Evolutionary conservation across 2,113 vertebrate species (phyloP), one percentile per base, ranked within the genome.

Genomic region (Pipra filicauda): DNA sequence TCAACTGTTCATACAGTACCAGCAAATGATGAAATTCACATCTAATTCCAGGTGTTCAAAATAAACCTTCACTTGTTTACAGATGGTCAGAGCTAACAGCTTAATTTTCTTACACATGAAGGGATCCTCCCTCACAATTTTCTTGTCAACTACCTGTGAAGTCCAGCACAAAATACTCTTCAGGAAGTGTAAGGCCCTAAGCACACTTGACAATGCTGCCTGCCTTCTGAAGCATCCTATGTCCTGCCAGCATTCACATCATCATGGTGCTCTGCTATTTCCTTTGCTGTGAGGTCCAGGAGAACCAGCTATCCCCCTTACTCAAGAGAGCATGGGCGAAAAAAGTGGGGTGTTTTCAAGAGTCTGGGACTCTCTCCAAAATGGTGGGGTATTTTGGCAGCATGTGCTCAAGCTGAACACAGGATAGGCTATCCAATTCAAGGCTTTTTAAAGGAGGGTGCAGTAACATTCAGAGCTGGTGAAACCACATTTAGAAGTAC

Each of bases 321-420:
- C 28, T 59, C 18, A 59, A 74, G 14, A 18, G 9, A 24, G 16
- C 26, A 35, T 4, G 6, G 16, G 41, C 15, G 48, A 75, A 94
- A 70, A 48, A 41, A 22, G 4, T 26, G 39, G 1, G 1, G 0
- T 16, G 52, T 58, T 62, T 64, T 44, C 35, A 49, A 15, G 15
- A 9, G 11, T 57, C 23, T 90, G 30, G 13, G 23, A 7, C 4
- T 71, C 11, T 22, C 4, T 61, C 54, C 66, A 64, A 28, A 89
- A 11, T 2, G 1, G 11, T 55, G 26, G 10, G 8, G 3, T n/a
- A 22, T 51, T 84, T 81, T 39, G 39, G 33, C 43, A 78, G 26
- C 35, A 55, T 33, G 12, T 62, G 13, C 16, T 74, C n/a, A 80
- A 43, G 33, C 24, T 92, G 46, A 74, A 13, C 31, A 54, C 7